Conservation (phyloP, 1,140 invertebrate species). For the Caenorhabditis tropicalis region DNA sequence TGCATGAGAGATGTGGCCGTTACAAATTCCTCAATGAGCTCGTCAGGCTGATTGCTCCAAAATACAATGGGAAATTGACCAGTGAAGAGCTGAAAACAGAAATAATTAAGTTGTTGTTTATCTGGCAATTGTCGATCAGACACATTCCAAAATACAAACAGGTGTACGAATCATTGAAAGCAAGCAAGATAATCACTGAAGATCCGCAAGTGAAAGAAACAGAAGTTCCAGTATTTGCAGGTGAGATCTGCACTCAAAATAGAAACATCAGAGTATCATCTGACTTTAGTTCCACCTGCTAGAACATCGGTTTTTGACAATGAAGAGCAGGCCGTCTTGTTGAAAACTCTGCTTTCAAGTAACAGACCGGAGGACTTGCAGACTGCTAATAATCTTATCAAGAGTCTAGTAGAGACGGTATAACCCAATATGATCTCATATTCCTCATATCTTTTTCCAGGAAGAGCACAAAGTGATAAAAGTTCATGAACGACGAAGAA, state of each 20-base stretch:
- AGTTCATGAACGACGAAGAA: background rate
- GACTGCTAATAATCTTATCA: conserved; percentile 17
- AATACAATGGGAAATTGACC: conserved; percentile 42
- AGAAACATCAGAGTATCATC: background rate
- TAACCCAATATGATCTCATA: too few relatives aligned
- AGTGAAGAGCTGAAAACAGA: conserved; percentile 36
- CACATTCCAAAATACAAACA: conserved; percentile 23
- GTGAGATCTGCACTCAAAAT: background rate
- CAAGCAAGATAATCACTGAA: conserved; percentile 1
- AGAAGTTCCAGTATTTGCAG: background rate
- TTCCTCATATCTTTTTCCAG: background rate
- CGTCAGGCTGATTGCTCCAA: conserved; percentile 48
- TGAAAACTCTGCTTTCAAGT: background rate
- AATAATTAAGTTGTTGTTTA: conserved; percentile 25
- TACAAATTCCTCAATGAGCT: conserved; percentile 54
- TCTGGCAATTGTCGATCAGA: conserved; percentile 32
- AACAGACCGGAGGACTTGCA: conserved; percentile 1
- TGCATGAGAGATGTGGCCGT: conserved; percentile 47
- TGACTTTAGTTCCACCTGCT: conserved; percentile 7
- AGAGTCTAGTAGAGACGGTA: background rate
- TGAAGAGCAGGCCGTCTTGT: background rate
- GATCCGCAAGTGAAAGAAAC: conserved; percentile 25
- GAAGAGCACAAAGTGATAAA: conserved; percentile 12
- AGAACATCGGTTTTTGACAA: background rate
- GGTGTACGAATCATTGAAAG: conserved; percentile 4